Percentiles rank a stretch among this genome's conserved stretches.
These are phyloP conservation scores for Ammodytes marinus DNA, from an alignment of 2,113 vertebrate genomes.

Conservation along the genomic window DNA sequence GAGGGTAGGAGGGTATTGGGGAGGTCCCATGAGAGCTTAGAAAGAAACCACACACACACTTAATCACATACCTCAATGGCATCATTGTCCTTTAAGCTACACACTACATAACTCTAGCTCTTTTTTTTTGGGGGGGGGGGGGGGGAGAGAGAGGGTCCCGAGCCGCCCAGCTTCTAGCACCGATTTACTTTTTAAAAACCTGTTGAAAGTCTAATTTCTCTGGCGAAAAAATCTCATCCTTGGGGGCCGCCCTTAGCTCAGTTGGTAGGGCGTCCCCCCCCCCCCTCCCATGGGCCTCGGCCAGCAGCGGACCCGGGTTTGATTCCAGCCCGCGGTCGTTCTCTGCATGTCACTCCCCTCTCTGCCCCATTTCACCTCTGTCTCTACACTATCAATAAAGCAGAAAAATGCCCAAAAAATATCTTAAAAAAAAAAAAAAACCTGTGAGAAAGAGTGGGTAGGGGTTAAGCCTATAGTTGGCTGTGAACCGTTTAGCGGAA, in stretches of 20 bases:
- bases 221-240: neutral
- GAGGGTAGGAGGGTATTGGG: conserved; percentile 38
- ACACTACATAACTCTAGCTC: conserved; percentile 45
- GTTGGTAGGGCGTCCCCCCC: too few species aligned
- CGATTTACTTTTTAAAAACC: conserved; percentile 58
- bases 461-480: conserved; percentile 20
- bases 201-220: conserved; percentile 60
- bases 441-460: conserved; percentile 59
- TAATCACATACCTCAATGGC: conserved; percentile 76
- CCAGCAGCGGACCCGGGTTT: too few species aligned
- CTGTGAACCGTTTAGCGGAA: conserved; percentile 56
- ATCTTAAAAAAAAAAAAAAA: too few species aligned
- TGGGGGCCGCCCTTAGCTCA: too few species aligned
- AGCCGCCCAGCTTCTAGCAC: conserved; percentile 41
- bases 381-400: too few species aligned
- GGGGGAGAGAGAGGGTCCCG: neutral
- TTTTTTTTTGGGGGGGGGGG: too few species aligned
- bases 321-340: too few species aligned
- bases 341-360: too few species aligned
- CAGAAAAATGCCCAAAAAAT: too few species aligned
- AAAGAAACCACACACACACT: conserved; percentile 69
- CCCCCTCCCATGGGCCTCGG: too few species aligned
- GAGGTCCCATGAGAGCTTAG: conserved; percentile 66
- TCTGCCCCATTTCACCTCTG: too few species aligned
- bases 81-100: conserved; percentile 58